phyloP scores from a whole-genome alignment of 2,113 vertebrate species.

The Paralichthys olivaceus region DNA sequence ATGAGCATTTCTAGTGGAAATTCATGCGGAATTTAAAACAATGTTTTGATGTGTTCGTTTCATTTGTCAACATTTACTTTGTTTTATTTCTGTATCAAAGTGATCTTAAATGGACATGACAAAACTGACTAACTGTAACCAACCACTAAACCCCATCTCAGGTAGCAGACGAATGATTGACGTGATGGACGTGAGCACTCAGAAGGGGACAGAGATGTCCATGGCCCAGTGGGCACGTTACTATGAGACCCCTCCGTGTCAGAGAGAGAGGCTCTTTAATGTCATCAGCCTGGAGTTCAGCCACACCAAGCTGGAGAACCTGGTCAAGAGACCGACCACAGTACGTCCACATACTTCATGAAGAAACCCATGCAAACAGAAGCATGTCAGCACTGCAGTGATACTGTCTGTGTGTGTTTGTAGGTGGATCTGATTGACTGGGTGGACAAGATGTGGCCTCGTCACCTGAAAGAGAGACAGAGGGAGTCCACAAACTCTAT shows the following conservation, averaged over 20 bases:
- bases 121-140: background rate
- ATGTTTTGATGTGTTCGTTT: background rate
- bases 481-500: conserved; percentile 97
- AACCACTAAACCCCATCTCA: conserved; percentile 56
- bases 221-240: conserved; percentile 99
- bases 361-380: background rate
- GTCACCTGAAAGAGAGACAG: conserved; percentile 96
- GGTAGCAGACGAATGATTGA: conserved; percentile 96
- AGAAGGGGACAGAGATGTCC: conserved; percentile 98
- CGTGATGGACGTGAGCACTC: conserved; percentile 98
- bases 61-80: background rate
- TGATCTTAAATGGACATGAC: background rate
- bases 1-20: background rate
- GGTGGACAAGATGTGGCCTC: conserved; percentile 99
- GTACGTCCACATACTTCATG: conserved; percentile 28
- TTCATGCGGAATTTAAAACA: no score
- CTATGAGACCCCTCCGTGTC: conserved; percentile 90
- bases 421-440: conserved; percentile 98
- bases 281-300: conserved; percentile 99
- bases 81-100: background rate
- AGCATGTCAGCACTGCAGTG: background rate
- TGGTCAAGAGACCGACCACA: conserved; percentile 88
- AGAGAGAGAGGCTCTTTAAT: conserved; percentile 96
- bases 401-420: background rate
- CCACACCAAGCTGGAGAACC: conserved; percentile 94